Conservation (phyloP, 2,113 vertebrate species). For the Eulacestoma nigropectus region DNA sequence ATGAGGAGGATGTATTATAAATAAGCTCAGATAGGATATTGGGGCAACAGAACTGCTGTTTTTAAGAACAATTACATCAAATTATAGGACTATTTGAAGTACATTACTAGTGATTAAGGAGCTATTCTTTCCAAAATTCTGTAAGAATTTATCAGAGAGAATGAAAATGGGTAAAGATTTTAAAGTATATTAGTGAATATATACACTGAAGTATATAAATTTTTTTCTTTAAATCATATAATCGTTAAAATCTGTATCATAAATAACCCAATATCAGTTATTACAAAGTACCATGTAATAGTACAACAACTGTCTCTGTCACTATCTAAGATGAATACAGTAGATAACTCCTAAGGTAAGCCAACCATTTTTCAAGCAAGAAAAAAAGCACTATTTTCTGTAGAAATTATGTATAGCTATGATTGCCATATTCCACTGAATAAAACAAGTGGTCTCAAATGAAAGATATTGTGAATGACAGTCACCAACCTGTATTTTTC, state of each 20-base stretch:
- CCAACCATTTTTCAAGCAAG: slow-evolving; percentile 17
- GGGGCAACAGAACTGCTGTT: not conserved
- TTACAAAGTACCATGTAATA: not conserved
- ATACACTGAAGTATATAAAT: not conserved
- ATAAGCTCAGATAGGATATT: not conserved
- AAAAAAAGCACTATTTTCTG: slow-evolving; percentile 37
- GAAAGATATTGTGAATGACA: not conserved
- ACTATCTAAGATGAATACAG: slow-evolving; percentile 30
- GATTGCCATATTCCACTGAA: slow-evolving; percentile 22
- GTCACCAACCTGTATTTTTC: slow-evolving; percentile 30
- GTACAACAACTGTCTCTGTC: not conserved
- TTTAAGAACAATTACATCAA: not conserved
- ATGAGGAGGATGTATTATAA: not conserved
- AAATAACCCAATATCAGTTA: slow-evolving; percentile 1
- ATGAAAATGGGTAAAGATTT: slow-evolving; percentile 12
- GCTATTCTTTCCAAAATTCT: slow-evolving; percentile 4
- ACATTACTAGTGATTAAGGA: not conserved
- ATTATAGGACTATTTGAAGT: not conserved
- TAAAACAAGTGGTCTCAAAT: slow-evolving; percentile 6
- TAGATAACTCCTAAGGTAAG: not conserved
- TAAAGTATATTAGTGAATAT: not conserved
- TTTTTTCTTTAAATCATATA: not conserved
- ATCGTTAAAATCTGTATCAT: slow-evolving; percentile 10
- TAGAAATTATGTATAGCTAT: slow-evolving; percentile 35
- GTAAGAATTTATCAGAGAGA: slow-evolving; percentile 6